phyloP scores from a whole-genome alignment of 2,797 vertebrate genomes.

The Ctenopoma kingsleyae region DNA sequence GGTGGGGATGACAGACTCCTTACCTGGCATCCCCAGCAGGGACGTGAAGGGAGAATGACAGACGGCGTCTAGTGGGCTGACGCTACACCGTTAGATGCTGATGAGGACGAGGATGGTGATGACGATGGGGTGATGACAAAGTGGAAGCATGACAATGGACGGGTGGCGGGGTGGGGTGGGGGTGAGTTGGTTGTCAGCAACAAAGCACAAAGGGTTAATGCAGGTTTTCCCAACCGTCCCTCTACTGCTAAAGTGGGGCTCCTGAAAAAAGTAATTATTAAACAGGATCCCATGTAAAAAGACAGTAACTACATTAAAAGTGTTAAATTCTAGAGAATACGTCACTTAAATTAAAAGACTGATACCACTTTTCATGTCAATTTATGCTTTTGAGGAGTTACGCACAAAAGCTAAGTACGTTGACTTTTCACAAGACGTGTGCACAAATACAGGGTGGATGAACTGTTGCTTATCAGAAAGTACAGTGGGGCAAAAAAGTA shows the following conservation, averaged over 20 bases:
- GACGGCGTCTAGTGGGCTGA: slow-evolving; percentile 71
- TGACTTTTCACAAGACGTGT: too few species aligned
- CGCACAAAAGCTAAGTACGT: background rate
- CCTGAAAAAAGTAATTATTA: slow-evolving; percentile 16
- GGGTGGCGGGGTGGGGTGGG: slow-evolving; percentile 41
- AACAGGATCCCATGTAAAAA: background rate
- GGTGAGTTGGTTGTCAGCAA: slow-evolving; percentile 51
- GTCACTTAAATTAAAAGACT: too few species aligned
- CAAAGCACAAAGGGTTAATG: slow-evolving; percentile 67
- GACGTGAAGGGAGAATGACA: slow-evolving; percentile 53
- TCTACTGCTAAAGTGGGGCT: slow-evolving; percentile 4
- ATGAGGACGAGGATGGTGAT: slow-evolving; percentile 70
- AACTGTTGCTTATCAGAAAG: too few species aligned
- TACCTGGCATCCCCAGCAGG: slow-evolving; percentile 71
- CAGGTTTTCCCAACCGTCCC: slow-evolving; percentile 3
- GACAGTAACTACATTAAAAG: too few species aligned
- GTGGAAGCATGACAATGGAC: slow-evolving; percentile 55
- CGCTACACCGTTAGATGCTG: slow-evolving; percentile 77
- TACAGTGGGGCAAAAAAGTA: too few species aligned
- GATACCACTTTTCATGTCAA: too few species aligned
- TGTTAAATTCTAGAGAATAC: too few species aligned
- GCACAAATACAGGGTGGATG: background rate
- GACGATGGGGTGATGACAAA: slow-evolving; percentile 72
- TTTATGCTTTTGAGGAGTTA: too few species aligned
- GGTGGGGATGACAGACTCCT: slow-evolving; percentile 69